Evolutionary conservation across 2,888 invertebrate genomes (phyloP), one percentile per base, ranked within the genome.

Genomic region (Steinernema hermaphroditum): DNA sequence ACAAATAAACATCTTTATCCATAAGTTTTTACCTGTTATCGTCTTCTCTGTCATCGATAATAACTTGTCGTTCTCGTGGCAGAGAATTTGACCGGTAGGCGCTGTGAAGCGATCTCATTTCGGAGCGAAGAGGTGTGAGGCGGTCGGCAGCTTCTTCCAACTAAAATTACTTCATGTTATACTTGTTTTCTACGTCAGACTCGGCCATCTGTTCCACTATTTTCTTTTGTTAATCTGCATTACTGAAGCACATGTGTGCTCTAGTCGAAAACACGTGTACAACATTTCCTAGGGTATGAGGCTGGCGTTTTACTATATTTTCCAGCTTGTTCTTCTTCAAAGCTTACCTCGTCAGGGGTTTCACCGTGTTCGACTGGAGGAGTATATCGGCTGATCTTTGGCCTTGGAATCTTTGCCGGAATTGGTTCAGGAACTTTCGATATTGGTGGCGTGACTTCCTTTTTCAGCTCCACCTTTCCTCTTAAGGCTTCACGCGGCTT

Each of bases 351-450:
- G 73, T 74, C 74, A 12, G 80, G 71, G 4, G 71, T 77, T 41
- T 75, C 71, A 19, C 75, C 78, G 24, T 74, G 70, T 70, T 74
- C 72, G 16, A 46, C 68, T 37, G 70, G 57, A 46, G 34, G 54
- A 29, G 69, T 74, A 44, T 78, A 85, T 74, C 82, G 82, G 69
- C 76, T 75, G 41, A 86, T 77, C 70, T 86, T 86, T 6, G 86
- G 86, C 29, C 86, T 68, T n/a, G 86, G 86, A 76, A 86, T 86
- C 22, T 78, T 72, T 2, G 86, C 83, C 1, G 84, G 80, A 29
- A 83, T 71, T 6, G 83, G 84, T 22, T 85, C 84, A 0, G 84
- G 83, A n/a, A 86, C 68, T 14, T 41, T 69, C 2, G 80, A 75
- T 0, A 27, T 34, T 2, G 75, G 44, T 4, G 69, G 43, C 16